phyloP scores from a whole-genome alignment of 1,140 invertebrate species.

The Ceratosolen fusciceps region DNA sequence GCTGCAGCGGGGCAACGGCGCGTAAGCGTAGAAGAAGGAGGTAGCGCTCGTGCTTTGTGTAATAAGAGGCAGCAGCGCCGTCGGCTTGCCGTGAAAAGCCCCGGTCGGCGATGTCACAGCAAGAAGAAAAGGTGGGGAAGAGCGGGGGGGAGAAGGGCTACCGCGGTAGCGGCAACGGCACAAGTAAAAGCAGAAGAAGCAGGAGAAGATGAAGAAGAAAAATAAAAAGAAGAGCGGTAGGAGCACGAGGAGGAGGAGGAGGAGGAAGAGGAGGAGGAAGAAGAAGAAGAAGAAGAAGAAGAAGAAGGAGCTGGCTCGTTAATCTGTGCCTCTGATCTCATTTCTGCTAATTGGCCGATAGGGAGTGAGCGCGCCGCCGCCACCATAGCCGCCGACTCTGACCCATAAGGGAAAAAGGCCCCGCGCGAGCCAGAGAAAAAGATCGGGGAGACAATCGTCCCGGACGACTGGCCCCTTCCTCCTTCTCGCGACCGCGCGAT shows the following conservation, averaged over 20 bases:
- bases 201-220: not conserved
- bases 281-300: slow-evolving; percentile 15
- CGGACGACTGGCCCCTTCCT: not conserved
- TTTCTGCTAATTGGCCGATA: slow-evolving; percentile 58
- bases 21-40: not conserved
- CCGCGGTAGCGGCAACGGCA: not conserved
- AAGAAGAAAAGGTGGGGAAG: slow-evolving; percentile 4
- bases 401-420: slow-evolving; percentile 49
- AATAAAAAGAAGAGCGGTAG: too few relatives aligned
- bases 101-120: slow-evolving; percentile 36
- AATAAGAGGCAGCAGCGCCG: slow-evolving; percentile 7
- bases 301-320: slow-evolving; percentile 52
- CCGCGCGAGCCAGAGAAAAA: slow-evolving; percentile 10
- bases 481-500: not conserved
- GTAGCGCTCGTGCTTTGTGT: not conserved
- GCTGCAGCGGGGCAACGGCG: not conserved
- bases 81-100: slow-evolving; percentile 27
- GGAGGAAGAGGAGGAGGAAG: not conserved
- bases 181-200: not conserved
- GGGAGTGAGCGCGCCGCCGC: slow-evolving; percentile 34
- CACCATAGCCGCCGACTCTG: slow-evolving; percentile 30
- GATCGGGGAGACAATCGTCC: slow-evolving; percentile 29
- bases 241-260: too few relatives aligned
- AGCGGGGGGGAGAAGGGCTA: too few relatives aligned
- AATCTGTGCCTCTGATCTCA: slow-evolving; percentile 55